phyloP scores from a whole-genome alignment of 2,888 invertebrate species.

The Trissolcus japonicus region DNA sequence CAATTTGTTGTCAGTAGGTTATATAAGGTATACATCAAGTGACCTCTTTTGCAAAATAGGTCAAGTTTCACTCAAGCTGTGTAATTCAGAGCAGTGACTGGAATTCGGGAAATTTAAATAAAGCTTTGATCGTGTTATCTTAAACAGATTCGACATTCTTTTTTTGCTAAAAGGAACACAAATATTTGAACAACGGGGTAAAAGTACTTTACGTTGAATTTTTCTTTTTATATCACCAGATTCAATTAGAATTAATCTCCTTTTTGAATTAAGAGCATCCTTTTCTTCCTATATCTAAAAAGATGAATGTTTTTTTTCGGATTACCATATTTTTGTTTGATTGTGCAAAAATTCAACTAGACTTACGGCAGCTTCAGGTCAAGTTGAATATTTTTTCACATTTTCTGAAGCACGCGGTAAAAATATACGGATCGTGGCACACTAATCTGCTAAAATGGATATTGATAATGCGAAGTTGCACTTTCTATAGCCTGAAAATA shows the following conservation, averaged over 20 bases:
- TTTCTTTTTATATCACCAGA: too few relatives aligned
- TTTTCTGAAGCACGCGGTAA: not conserved
- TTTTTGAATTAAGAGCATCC: too few relatives aligned
- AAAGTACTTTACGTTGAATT: not conserved
- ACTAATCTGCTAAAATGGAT: constrained; percentile 22
- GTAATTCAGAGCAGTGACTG: not conserved
- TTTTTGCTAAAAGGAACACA: not conserved
- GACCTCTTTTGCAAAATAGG: constrained; percentile 33
- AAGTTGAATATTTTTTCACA: constrained; percentile 14
- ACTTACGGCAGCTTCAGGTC: not conserved
- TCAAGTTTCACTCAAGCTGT: constrained; percentile 20
- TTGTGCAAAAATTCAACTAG: too few relatives aligned
- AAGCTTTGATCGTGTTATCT: constrained; percentile 12
- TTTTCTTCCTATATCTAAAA: too few relatives aligned
- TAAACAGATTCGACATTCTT: not conserved
- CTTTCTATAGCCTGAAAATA: constrained; percentile 8
- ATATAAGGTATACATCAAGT: too few relatives aligned
- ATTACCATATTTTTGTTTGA: too few relatives aligned
- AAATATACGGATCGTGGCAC: constrained; percentile 16
- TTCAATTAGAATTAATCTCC: too few relatives aligned
- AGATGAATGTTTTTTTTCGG: not conserved
- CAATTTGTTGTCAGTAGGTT: too few relatives aligned
- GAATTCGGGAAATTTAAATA: constrained; percentile 9
- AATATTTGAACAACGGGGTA: not conserved
- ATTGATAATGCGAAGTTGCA: constrained; percentile 15